Base-by-base conservation (phyloP, 23 tunicate species). In the Ascidia mentula region DNA sequence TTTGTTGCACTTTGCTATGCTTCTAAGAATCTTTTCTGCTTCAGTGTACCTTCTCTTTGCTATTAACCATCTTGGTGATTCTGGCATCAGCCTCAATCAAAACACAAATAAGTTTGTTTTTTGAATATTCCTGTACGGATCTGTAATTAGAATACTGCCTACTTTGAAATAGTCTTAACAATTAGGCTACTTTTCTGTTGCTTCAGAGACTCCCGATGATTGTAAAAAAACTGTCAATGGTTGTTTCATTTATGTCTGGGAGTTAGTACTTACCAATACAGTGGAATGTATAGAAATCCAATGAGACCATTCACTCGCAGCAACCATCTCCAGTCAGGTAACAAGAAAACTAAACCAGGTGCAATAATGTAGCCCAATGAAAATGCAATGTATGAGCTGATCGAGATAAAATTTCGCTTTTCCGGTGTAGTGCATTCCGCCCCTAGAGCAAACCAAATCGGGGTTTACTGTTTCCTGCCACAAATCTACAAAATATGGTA, bases 371-470 rank as follows among this genome's bases (percentile, higher is more conserved):
- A 79, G 2, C 83, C 83, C 13, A 79, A 6, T 2, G 83, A 60
- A 65, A 35, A 79, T 18, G 83, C 60, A n/a, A 79, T 26, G 31
- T 45, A 60, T 1, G 74, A 60, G 59, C 65, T 34, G 22, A 79
- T 79, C 22, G 83, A 60, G 3, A 79, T 79, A 3, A 35, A 79
- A 34, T 79, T 79, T 32, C 83, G 83, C 31, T 65, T 70, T 36
- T 32, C 32, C 15, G 70, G 70, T 45, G 72, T 45, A 18, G 75
- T 71, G 13, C 6, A 71, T 71, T 71, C 75, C 24, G 75, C 75
- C 38, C 75, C 75, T 71, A 31, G 7, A 53, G 24, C 22, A 3
- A 53, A 53, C 7, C 22, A 53, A 6, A 53, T 9, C 1, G 13
- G n/a, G n/a, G n/a, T n/a, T 53, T 5, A 53, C 13, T 5, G 4